These are phyloP conservation scores for Oncorhynchus masou DNA, from an alignment of 2,113 vertebrate species.

Conservation along the genomic window DNA sequence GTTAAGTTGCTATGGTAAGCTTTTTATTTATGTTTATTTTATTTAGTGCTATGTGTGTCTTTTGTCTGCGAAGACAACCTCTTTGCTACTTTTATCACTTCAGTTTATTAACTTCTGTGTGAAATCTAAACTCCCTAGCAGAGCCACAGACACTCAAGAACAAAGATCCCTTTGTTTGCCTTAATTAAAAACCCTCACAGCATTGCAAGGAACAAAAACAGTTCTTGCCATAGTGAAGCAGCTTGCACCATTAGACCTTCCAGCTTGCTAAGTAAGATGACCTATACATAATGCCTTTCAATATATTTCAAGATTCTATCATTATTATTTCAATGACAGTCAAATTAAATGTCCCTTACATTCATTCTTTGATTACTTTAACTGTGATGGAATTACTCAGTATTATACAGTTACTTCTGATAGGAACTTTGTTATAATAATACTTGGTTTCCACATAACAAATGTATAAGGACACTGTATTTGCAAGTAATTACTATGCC, in stretches of 20 bases:
- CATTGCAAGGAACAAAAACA: constrained; percentile 36
- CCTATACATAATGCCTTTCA: neutral
- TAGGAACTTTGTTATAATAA: neutral
- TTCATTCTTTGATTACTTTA: neutral
- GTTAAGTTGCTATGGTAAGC: constrained; percentile 54
- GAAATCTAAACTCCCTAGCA: constrained; percentile 21
- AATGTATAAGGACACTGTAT: neutral
- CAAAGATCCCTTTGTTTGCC: constrained; percentile 48
- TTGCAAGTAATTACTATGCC: neutral
- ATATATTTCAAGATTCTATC: neutral
- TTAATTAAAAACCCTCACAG: constrained; percentile 51
- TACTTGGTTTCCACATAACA: neutral
- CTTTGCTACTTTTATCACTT: constrained; percentile 40
- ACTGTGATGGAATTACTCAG: neutral
- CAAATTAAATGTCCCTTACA: neutral
- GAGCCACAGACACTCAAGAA: constrained; percentile 27
- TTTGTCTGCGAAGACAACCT: constrained; percentile 35
- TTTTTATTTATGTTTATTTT: constrained; percentile 21
- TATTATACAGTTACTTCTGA: neutral
- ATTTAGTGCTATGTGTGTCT: constrained; percentile 37
- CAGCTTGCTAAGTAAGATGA: constrained; percentile 19
- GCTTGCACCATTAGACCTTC: constrained; percentile 26
- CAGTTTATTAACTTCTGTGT: constrained; percentile 9
- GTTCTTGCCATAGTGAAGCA: constrained; percentile 28
- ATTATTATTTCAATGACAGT: neutral